Conservation (phyloP, 2,797 vertebrate species). For the Rhabdophis nuchalis region DNA sequence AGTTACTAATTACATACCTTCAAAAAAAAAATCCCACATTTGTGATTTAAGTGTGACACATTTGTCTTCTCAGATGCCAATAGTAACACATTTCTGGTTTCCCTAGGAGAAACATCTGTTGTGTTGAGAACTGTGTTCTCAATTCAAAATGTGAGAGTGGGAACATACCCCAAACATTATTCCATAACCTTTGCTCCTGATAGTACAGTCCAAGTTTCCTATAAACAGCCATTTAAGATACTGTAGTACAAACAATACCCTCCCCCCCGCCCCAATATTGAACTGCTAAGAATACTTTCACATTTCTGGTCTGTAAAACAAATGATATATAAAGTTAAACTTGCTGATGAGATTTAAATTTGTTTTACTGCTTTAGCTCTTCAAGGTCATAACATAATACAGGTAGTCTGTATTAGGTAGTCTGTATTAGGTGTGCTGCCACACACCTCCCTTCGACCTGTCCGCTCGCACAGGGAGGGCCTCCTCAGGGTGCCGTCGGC, state of each 20-base stretch:
- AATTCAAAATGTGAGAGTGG: not conserved
- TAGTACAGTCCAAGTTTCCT: not conserved
- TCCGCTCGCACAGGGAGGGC: too few species aligned
- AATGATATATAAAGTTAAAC: not conserved
- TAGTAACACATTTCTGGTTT: conserved; percentile 15
- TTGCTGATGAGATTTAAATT: not conserved
- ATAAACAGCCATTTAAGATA: not conserved
- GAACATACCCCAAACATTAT: not conserved
- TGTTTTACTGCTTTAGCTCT: not conserved
- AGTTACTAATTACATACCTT: not conserved
- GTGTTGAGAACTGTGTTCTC: not conserved
- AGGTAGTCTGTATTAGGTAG: too few species aligned
- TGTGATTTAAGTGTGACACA: not conserved
- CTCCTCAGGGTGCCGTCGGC: too few species aligned
- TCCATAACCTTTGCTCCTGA: not conserved
- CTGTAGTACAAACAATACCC: not conserved
- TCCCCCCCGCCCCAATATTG: not conserved
- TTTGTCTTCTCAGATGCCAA: conserved; percentile 1
- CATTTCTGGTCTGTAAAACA: not conserved
- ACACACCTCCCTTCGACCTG: too few species aligned
- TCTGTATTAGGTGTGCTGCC: too few species aligned
- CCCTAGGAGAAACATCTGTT: not conserved
- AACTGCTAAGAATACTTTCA: not conserved
- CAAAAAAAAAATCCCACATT: not conserved
- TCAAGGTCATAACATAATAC: conserved; percentile 14